Conservation (phyloP, 2,113 vertebrate genomes). For the Uropsilus gracilis region DNA sequence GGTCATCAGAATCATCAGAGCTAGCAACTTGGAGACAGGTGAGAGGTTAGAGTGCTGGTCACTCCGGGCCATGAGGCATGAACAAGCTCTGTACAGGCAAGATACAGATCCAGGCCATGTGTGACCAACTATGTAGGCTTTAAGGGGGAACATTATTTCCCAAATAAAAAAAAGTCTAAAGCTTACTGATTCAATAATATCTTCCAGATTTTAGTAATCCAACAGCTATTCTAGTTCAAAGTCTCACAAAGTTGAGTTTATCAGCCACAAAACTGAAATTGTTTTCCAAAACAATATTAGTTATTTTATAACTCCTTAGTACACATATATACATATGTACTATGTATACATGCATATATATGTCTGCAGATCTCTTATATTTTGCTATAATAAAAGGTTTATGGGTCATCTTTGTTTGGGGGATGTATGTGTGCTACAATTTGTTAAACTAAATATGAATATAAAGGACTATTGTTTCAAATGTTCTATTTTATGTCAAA, state of each 20-base stretch:
- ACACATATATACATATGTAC: no score
- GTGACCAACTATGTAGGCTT: not conserved
- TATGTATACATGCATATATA: no score
- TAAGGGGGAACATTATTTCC: not conserved
- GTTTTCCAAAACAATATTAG: not conserved
- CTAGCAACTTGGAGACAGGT: not conserved
- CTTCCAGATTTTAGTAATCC: not conserved
- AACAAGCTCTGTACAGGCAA: not conserved
- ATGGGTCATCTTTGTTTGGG: not conserved
- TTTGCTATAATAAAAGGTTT: not conserved
- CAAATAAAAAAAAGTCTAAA: not conserved
- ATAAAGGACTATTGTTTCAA: not conserved
- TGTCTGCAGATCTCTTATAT: not conserved
- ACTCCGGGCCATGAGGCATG: not conserved
- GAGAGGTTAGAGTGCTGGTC: not conserved
- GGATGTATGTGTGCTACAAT: not conserved
- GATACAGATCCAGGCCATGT: not conserved
- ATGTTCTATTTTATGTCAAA: not conserved
- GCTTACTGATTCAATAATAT: not conserved
- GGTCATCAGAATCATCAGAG: not conserved
- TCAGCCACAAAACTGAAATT: not conserved
- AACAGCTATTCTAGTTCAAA: not conserved
- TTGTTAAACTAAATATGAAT: not conserved
- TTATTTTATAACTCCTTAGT: not conserved
- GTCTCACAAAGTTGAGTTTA: not conserved